Evolutionary conservation across 2,888 invertebrate genomes (phyloP).

Genomic region (Falcaria lacertinaria): DNA sequence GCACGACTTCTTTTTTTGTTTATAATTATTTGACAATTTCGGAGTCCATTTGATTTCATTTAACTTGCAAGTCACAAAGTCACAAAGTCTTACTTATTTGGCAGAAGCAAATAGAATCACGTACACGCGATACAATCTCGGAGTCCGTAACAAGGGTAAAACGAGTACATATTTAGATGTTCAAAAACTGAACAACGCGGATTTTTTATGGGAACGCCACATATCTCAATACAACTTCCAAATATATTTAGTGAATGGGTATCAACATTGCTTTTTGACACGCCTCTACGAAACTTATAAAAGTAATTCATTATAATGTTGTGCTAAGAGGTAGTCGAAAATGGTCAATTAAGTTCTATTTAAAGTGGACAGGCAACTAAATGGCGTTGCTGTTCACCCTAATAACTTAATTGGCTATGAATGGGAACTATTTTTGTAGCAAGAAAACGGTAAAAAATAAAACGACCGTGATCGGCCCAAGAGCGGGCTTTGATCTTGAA

Average conservation of each 20-base stretch:
- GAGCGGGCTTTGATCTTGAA: conserved; percentile 38
- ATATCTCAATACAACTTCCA: too few species aligned
- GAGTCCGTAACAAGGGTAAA: too few species aligned
- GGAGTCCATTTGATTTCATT: background rate
- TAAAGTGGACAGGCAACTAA: background rate
- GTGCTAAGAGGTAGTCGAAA: too few species aligned
- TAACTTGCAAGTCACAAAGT: background rate
- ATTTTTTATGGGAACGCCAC: too few species aligned
- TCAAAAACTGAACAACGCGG: too few species aligned
- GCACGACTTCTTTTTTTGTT: background rate
- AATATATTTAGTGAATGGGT: too few species aligned
- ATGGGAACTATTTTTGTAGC: conserved; percentile 6
- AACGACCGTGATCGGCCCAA: conserved; percentile 25
- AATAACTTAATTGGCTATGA: conserved; percentile 7
- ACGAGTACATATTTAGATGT: too few species aligned
- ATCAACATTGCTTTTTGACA: too few species aligned
- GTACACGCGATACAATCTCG: background rate
- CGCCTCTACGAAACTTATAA: too few species aligned
- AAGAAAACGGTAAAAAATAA: conserved; percentile 5
- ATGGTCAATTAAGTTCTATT: too few species aligned
- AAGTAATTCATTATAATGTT: too few species aligned
- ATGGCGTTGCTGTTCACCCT: background rate
- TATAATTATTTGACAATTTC: background rate
- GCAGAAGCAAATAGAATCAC: background rate
- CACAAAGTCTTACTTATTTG: background rate